Base-by-base conservation (phyloP, 2,113 vertebrate species). In the Nipponia nippon region DNA sequence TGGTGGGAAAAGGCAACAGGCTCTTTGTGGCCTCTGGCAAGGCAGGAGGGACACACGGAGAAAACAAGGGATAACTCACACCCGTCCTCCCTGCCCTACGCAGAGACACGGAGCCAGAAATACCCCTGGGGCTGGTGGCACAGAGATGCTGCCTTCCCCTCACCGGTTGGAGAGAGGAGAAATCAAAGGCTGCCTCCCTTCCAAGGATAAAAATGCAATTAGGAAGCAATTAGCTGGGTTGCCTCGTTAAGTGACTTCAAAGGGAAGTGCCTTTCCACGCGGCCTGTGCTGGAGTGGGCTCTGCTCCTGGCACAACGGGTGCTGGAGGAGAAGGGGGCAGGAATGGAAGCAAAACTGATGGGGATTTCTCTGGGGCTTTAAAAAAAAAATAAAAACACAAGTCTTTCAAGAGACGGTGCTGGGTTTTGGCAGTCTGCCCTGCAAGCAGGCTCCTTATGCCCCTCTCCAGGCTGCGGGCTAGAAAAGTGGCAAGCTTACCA, bases 151-250 rank as follows among this genome's bases (percentile, higher is more conserved):
- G 80, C 83, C 84, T 95, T 94, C 85, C 79, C 89, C 76, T 92
- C 93, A 86, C 90, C 92, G 49, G 2, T 88, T 8, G 6, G 42
- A 71, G 87, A 91, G 87, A 94, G 63, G 76, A 94, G 87, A 97
- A 97, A 98, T 98, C 97, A 97, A 97, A 97, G 96, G 89, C 94
- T 95, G 95, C 83, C 59, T 97, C 95, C 65, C 25, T 95, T 93
- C 91, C 92, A 95, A 97, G 95, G 95, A 96, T 90, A 92, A 95
- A 96, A 97, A 97, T 1, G 71, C 97, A 98, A 97, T 98, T 98
- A 97, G 91, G 92, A 97, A 96, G 96, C 94, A 98, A 98, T 98
- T 98, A 97, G 96, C 91, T 90, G 92, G 90, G 81, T 95, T 95
- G 94, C 95, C 94, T 97, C 95, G 72, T 98, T 97, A 97, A 96